Conservation (phyloP, 1,140 invertebrate genomes). For the Cyclina sinensis region DNA sequence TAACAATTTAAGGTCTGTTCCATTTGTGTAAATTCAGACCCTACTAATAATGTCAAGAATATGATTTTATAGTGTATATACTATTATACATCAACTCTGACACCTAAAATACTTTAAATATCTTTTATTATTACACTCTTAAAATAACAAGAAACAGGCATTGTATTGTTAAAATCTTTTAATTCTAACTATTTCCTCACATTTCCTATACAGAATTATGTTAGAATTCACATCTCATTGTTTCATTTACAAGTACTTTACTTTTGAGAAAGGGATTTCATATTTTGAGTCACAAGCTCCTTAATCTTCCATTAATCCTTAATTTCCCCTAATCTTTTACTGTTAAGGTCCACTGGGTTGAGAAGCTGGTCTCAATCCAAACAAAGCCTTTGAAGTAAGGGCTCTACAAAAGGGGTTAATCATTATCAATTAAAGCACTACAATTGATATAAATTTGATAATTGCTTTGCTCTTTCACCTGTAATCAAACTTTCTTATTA, state of each 20-base stretch:
- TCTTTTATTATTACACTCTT: too few species aligned
- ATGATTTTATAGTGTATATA: too few species aligned
- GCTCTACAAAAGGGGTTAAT: conserved; percentile 19
- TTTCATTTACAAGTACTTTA: background rate
- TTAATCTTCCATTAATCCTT: conserved; percentile 40
- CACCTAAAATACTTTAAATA: too few species aligned
- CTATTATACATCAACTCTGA: too few species aligned
- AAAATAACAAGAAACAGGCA: background rate
- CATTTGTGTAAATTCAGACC: too few species aligned
- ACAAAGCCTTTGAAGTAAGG: conserved; percentile 59
- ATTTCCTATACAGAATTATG: background rate
- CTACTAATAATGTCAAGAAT: too few species aligned
- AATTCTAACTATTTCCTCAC: background rate
- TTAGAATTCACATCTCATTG: background rate
- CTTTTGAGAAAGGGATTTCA: conserved; percentile 32
- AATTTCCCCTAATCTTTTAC: conserved; percentile 65
- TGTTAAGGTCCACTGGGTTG: conserved; percentile 25
- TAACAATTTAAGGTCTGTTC: too few species aligned
- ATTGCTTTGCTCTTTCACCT: conserved; percentile 45
- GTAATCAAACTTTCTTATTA: conserved; percentile 55
- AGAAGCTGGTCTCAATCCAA: conserved; percentile 54
- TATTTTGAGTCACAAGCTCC: conserved; percentile 25
- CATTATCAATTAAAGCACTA: conserved; percentile 60
- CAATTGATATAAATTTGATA: conserved; percentile 38
- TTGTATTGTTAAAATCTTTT: too few species aligned